Percentiles rank a stretch among this genome's conserved stretches.
Conservation (phyloP, 2,113 vertebrate species). For the Sylvilagus bachmani region DNA sequence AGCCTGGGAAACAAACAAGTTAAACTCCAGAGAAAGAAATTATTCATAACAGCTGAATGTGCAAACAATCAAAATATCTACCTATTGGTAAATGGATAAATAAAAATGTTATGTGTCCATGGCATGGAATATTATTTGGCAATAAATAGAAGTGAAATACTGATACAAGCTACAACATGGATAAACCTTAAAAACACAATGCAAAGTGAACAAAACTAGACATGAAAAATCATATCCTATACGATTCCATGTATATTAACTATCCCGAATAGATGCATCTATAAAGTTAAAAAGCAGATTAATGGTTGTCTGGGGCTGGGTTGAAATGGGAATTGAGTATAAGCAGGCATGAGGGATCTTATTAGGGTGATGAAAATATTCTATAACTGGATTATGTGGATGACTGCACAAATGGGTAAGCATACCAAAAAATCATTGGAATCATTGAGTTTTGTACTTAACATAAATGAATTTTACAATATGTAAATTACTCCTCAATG, state of each 20-base stretch:
- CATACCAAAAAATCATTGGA: not conserved
- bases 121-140: not conserved
- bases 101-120: not conserved
- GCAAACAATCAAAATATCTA: not conserved
- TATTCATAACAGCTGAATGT: slow-evolving; percentile 38
- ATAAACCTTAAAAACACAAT: not conserved
- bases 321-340: not conserved
- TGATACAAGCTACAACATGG: not conserved
- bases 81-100: not conserved
- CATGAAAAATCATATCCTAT: not conserved
- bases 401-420: not conserved
- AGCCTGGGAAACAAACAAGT: not conserved
- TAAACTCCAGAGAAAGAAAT: not conserved
- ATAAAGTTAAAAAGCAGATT: not conserved
- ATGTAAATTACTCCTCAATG: slow-evolving; percentile 11
- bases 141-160: not conserved
- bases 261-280: not conserved
- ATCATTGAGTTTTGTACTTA: not conserved
- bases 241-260: not conserved
- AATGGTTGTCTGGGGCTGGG: not conserved
- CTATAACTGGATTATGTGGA: not conserved
- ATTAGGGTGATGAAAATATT: not conserved
- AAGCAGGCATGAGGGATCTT: not conserved
- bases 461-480: not conserved
- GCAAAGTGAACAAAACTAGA: not conserved